Conservation (phyloP, 2,888 invertebrate genomes). For the Coelinius sp. region DNA sequence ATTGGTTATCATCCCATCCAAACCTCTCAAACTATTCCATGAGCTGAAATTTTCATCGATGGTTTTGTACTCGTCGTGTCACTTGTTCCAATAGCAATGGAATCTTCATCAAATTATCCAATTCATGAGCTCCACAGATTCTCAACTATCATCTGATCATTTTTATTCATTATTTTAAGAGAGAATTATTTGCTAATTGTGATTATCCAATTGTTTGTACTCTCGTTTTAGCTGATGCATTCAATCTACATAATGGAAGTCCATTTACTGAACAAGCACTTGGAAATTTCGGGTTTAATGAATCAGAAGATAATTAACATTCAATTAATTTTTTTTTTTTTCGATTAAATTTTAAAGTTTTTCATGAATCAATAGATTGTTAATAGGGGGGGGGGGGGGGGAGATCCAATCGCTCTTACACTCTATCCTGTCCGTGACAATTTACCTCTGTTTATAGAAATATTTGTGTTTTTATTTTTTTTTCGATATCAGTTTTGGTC, state of each 20-base stretch:
- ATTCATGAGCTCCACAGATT: too few relatives aligned
- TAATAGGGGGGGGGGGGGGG: neutral
- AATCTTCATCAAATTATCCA: too few relatives aligned
- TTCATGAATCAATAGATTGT: neutral
- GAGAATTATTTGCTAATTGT: neutral
- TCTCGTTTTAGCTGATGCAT: neutral
- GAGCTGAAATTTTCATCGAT: slow-evolving; percentile 33
- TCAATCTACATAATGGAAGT: slow-evolving; percentile 2
- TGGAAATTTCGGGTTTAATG: neutral
- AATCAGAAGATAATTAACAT: slow-evolving; percentile 3
- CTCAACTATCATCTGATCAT: too few relatives aligned
- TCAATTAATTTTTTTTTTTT: slow-evolving; percentile 1
- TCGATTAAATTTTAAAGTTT: slow-evolving; percentile 5
- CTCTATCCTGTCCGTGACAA: neutral
- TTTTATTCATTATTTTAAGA: neutral
- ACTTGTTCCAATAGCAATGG: slow-evolving; percentile 8
- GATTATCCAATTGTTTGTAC: neutral
- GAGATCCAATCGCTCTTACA: slow-evolving; percentile 16
- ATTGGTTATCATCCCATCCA: neutral
- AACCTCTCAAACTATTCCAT: slow-evolving; percentile 7
- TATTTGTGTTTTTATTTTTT: slow-evolving; percentile 18
- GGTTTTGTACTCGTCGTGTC: neutral
- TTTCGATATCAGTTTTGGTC: slow-evolving; percentile 84
- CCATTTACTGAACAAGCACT: neutral
- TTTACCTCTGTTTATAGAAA: neutral